Evolutionary conservation across 2,888 invertebrate genomes (phyloP).

Genomic region (Euclidia mi): DNA sequence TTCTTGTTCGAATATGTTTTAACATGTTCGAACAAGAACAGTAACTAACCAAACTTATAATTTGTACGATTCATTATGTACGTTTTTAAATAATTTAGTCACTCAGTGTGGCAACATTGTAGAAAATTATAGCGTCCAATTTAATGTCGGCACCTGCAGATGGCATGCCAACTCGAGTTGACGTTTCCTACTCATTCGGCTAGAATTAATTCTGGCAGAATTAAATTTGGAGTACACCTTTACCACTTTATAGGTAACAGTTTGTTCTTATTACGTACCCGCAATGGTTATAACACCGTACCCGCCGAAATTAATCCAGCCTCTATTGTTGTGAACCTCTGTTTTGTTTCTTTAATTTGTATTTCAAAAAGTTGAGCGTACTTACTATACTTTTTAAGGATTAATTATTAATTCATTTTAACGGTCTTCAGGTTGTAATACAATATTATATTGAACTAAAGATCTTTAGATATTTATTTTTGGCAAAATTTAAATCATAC

Average conservation of each 20-base stretch:
- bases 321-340: constrained; percentile 51
- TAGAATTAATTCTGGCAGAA: constrained; percentile 71
- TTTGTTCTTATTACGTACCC: constrained; percentile 73
- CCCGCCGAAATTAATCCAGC: constrained; percentile 65
- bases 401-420: no score
- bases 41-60: constrained; percentile 2
- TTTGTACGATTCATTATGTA: constrained; percentile 4
- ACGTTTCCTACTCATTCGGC: constrained; percentile 61
- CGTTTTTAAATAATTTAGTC: constrained; percentile 21
- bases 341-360: constrained; percentile 29
- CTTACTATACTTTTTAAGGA: no score
- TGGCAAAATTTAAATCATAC: no score
- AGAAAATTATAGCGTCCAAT: constrained; percentile 50
- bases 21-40: not conserved
- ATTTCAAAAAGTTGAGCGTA: not conserved
- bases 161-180: constrained; percentile 48
- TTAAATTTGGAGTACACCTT: constrained; percentile 68
- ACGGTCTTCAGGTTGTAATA: no score
- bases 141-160: constrained; percentile 49
- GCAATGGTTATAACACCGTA: constrained; percentile 62
- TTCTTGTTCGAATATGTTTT: no score
- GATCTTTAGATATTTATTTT: no score
- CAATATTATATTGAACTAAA: no score
- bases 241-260: constrained; percentile 68
- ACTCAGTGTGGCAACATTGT: constrained; percentile 32